Evolutionary conservation across 2,113 vertebrate genomes (phyloP).

Genomic region (Alouatta palliata): DNA sequence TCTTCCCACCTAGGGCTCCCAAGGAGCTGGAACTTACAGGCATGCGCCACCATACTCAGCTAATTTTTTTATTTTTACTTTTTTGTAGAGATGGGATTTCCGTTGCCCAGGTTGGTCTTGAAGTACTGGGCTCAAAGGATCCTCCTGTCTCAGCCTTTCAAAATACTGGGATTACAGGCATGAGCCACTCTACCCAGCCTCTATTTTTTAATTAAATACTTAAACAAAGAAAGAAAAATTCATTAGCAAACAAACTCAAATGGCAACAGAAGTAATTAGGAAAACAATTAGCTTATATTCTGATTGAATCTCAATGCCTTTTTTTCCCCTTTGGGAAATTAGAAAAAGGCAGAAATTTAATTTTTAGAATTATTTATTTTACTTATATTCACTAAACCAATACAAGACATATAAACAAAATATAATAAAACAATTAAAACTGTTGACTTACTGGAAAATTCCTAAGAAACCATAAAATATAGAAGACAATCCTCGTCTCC

Average conservation of each 20-base stretch:
- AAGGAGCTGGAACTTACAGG: too few relatives aligned
- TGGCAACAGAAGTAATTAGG: background rate
- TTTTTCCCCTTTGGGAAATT: background rate
- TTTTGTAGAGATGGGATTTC: too few relatives aligned
- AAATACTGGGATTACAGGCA: too few relatives aligned
- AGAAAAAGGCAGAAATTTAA: background rate
- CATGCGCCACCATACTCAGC: accelerated
- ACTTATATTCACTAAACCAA: background rate
- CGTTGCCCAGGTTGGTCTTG: too few relatives aligned
- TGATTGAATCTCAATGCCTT: background rate
- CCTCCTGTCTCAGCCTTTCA: too few relatives aligned
- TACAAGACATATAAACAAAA: background rate
- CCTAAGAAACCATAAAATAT: slow-evolving; percentile 1
- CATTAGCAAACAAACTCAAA: background rate
- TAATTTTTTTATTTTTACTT: too few relatives aligned
- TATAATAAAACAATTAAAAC: background rate
- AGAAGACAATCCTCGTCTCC: background rate
- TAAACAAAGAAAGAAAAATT: background rate
- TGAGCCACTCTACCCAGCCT: too few relatives aligned
- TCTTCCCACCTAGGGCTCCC: too few relatives aligned
- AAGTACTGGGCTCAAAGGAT: too few relatives aligned
- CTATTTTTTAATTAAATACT: too few relatives aligned
- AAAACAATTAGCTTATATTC: background rate
- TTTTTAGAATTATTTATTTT: background rate
- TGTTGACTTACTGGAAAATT: background rate